Conservation (phyloP, 2,888 invertebrate genomes). For the Phortica okadai region DNA sequence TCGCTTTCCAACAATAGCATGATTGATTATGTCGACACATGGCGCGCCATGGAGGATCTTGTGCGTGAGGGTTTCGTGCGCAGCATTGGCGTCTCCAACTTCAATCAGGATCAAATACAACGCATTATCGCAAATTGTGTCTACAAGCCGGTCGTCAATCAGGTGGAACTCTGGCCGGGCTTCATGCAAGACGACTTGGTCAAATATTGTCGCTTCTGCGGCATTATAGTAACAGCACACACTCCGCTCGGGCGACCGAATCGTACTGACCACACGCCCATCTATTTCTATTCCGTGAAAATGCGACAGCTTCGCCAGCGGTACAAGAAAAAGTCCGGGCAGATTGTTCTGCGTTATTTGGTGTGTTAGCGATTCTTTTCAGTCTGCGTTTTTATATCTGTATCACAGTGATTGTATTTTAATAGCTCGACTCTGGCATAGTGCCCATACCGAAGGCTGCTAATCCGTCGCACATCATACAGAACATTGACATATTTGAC, state of each 20-base stretch:
- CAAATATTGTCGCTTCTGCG: constrained; percentile 80
- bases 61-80: constrained; percentile 59
- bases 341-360: constrained; percentile 80
- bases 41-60: constrained; percentile 63
- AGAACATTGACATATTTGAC: constrained; percentile 79
- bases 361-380: constrained; percentile 53
- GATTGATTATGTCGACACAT: constrained; percentile 77
- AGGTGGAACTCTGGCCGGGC: constrained; percentile 66
- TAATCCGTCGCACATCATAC: constrained; percentile 76
- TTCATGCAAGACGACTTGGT: constrained; percentile 78
- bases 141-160: constrained; percentile 65
- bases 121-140: constrained; percentile 58
- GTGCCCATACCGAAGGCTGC: constrained; percentile 79
- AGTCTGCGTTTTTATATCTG: not conserved
- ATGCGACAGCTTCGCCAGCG: constrained; percentile 78
- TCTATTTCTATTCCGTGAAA: constrained; percentile 62
- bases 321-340: constrained; percentile 80
- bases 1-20: constrained; percentile 54
- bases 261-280: constrained; percentile 78
- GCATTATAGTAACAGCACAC: constrained; percentile 83
- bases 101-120: constrained; percentile 62
- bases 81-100: constrained; percentile 66
- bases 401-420: constrained; percentile 38
- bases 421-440: constrained; percentile 77
- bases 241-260: constrained; percentile 83